Evolutionary conservation across 2,888 invertebrate species (phyloP).

Genomic region (Mesorhabditis spiculigera): DNA sequence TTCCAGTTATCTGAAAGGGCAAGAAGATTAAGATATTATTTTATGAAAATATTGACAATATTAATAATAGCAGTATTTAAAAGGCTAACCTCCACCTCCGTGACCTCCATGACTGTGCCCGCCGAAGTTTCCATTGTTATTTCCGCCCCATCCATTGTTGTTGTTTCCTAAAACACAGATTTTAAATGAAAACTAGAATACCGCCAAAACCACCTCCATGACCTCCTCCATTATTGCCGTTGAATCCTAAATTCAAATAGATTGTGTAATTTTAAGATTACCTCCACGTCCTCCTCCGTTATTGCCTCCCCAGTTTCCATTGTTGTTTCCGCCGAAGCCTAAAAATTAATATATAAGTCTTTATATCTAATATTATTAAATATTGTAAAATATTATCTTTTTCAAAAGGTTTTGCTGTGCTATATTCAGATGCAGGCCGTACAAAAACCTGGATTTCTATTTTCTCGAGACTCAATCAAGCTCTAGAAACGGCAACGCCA

Average conservation of each 20-base stretch:
- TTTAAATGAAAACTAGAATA: neutral
- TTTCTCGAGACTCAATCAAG: too few species aligned
- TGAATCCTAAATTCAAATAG: too few species aligned
- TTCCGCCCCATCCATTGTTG: neutral
- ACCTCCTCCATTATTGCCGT: neutral
- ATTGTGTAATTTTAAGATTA: neutral
- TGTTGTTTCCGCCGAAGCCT: neutral
- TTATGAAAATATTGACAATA: neutral
- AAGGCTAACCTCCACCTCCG: neutral
- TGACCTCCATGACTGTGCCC: neutral
- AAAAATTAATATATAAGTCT: too few species aligned
- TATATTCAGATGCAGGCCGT: too few species aligned
- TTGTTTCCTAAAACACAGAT: neutral
- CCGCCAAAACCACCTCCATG: constrained; percentile 3
- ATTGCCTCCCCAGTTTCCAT: neutral
- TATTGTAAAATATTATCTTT: constrained; percentile 1
- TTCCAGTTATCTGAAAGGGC: too few species aligned
- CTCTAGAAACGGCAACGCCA: too few species aligned
- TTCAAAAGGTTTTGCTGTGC: too few species aligned
- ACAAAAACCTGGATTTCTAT: too few species aligned
- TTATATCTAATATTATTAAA: too few species aligned
- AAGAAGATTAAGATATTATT: too few species aligned
- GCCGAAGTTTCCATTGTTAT: neutral
- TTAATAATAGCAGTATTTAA: neutral
- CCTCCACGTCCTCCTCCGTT: neutral